Percentiles rank a stretch among this genome's conserved stretches.
Conservation (phyloP, 2,888 invertebrate species). For the Alcis repandata region DNA sequence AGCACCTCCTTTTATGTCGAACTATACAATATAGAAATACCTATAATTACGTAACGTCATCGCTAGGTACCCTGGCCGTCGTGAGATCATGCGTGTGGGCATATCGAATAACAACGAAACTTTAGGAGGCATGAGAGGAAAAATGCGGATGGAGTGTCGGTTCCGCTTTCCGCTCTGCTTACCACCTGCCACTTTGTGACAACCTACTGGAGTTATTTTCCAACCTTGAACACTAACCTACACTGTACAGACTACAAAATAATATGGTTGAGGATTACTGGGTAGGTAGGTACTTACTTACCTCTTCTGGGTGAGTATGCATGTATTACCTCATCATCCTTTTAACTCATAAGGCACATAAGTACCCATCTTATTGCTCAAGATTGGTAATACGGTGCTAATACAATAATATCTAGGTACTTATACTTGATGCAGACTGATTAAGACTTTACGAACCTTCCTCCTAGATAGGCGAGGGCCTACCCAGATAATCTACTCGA, state of each 20-base stretch:
- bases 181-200: slow-evolving; percentile 49
- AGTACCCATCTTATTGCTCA: not conserved
- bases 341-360: not conserved
- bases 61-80: slow-evolving; percentile 13
- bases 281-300: no score
- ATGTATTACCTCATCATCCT: slow-evolving; percentile 9
- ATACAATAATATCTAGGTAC: no score
- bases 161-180: slow-evolving; percentile 73
- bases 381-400: not conserved
- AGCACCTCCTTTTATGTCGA: slow-evolving; percentile 29
- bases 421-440: no score
- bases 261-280: not conserved
- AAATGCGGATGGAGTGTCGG: slow-evolving; percentile 64
- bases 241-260: not conserved
- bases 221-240: slow-evolving; percentile 29
- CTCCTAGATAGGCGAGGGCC: no score
- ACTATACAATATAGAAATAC: slow-evolving; percentile 11
- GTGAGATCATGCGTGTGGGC: slow-evolving; percentile 59
- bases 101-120: slow-evolving; percentile 74
- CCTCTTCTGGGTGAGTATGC: no score
- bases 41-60: slow-evolving; percentile 21
- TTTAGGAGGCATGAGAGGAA: slow-evolving; percentile 65
- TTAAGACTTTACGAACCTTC: no score
- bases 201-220: slow-evolving; percentile 33
- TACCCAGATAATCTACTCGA: no score